These are phyloP conservation scores for Solea senegalensis DNA, from an alignment of 2,113 vertebrate species.

Conservation along the genomic window DNA sequence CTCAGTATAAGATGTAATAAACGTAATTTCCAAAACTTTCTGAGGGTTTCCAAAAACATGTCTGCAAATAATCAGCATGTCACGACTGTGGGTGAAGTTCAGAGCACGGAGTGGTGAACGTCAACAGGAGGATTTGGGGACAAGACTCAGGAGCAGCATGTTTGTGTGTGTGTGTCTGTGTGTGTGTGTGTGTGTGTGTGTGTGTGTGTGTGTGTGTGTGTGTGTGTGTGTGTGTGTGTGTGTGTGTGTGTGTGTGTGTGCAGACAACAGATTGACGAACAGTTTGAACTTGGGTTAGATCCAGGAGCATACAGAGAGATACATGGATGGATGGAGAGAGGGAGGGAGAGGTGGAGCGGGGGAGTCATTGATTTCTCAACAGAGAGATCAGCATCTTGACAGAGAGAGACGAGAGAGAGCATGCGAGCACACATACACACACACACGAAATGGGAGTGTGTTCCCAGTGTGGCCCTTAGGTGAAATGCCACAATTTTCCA, in stretches of 20 bases:
- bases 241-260: conserved; percentile 39
- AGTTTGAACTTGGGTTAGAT: conserved; percentile 76
- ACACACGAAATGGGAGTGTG: conserved; percentile 9
- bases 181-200: conserved; percentile 17
- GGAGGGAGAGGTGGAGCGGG: conserved; percentile 34
- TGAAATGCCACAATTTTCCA: conserved; percentile 50
- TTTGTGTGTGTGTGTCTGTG: conserved; percentile 40
- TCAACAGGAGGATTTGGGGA: conserved; percentile 25
- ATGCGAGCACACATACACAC: conserved; percentile 23
- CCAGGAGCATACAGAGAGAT: conserved; percentile 68
- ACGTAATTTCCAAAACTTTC: background rate
- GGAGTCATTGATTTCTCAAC: conserved; percentile 73
- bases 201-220: conserved; percentile 17
- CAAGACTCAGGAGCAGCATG: conserved; percentile 27
- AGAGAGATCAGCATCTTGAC: conserved; percentile 78
- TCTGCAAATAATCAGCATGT: conserved; percentile 4
- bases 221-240: conserved; percentile 17
- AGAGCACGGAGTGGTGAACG: conserved; percentile 10
- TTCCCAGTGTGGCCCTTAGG: conserved; percentile 39
- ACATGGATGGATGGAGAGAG: conserved; percentile 68
- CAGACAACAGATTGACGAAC: conserved; percentile 78
- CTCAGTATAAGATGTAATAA: background rate
- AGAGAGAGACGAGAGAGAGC: conserved; percentile 57
- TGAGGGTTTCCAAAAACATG: background rate
- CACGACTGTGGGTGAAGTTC: conserved; percentile 14